These are phyloP conservation scores for Artibeus jamaicensis DNA, from an alignment of 2,797 vertebrate species.

Conservation along the genomic window DNA sequence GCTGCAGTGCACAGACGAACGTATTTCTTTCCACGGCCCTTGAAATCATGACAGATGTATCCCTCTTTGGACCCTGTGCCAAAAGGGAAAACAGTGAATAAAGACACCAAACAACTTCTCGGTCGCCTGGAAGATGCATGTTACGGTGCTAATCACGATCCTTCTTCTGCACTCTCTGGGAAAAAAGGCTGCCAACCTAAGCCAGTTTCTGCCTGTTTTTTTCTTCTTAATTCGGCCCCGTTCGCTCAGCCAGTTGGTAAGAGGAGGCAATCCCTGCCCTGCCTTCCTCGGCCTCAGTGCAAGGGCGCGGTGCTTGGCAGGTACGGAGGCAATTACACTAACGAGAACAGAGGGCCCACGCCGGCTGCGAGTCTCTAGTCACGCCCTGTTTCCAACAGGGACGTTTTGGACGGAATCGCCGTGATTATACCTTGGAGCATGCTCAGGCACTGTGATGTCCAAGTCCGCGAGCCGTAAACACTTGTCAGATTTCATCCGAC, in stretches of 20 bases:
- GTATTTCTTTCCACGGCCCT: background rate
- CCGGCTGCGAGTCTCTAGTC: background rate
- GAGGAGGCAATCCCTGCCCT: accelerated
- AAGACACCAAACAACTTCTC: background rate
- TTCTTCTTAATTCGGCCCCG: background rate
- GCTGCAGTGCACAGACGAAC: background rate
- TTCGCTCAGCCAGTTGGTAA: background rate
- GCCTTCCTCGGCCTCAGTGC: accelerated
- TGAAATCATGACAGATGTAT: background rate
- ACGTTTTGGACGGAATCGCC: background rate
- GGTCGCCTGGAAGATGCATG: background rate
- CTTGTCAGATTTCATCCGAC: background rate
- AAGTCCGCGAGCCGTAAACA: background rate
- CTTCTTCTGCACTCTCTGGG: accelerated
- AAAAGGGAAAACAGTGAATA: background rate
- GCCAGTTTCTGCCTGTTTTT: background rate
- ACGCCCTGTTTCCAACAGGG: background rate
- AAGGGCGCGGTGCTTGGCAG: accelerated
- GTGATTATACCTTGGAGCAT: background rate
- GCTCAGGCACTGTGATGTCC: background rate
- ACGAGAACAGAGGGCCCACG: accelerated
- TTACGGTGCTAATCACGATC: no score
- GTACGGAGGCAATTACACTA: accelerated
- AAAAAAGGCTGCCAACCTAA: background rate
- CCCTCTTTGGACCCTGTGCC: background rate